phyloP scores from a whole-genome alignment of 2,888 invertebrate genomes.

The Blomia tropicalis region DNA sequence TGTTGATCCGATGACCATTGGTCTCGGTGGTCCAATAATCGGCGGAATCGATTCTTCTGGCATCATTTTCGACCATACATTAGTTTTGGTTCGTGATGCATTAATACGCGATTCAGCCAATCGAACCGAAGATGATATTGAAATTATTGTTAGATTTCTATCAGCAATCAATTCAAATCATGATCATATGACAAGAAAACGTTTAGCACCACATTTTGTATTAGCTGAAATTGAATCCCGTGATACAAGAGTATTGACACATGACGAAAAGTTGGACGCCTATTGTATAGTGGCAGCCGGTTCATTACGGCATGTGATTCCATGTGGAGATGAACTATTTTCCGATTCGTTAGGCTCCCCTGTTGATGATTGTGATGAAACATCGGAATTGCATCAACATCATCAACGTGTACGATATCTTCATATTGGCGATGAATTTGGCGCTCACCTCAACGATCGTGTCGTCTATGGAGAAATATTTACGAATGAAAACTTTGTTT shows the following conservation, averaged over 20 bases:
- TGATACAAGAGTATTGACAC: conserved; percentile 18
- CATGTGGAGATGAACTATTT: conserved; percentile 6
- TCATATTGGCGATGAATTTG: conserved; percentile 22
- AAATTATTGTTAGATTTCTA: conserved; percentile 16
- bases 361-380: conserved; percentile 12
- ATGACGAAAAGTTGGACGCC: conserved; percentile 23
- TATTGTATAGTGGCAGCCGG: conserved; percentile 23
- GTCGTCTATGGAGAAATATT: conserved; percentile 23
- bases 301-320: conserved; percentile 18
- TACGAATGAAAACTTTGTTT: conserved; percentile 21
- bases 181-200: conserved; percentile 14
- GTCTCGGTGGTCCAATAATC: neutral
- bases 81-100: conserved; percentile 9
- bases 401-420: conserved; percentile 10
- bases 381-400: neutral
- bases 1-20: neutral
- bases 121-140: conserved; percentile 17
- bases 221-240: conserved; percentile 24
- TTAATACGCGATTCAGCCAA: conserved; percentile 19
- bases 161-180: conserved; percentile 2
- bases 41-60: neutral
- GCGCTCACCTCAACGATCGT: conserved; percentile 19
- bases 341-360: neutral
- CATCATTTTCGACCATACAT: neutral
- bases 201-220: conserved; percentile 19